Percentiles rank a stretch among this genome's conserved stretches.
These are phyloP conservation scores for Mionectes macconnelli DNA, from an alignment of 2,113 vertebrate genomes.

Conservation along the genomic window DNA sequence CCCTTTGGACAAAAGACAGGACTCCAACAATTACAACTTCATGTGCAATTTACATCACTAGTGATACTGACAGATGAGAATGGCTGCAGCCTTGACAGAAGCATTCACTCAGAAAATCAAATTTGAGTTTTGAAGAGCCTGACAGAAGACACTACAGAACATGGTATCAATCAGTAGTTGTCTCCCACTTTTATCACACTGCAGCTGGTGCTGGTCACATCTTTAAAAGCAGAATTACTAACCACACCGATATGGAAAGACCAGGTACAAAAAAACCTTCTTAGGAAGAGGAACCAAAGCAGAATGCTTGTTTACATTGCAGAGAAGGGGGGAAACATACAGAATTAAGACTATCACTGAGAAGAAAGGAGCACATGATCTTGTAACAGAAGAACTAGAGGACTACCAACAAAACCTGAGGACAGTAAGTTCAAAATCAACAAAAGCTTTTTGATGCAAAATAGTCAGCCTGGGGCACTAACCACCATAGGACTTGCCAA, in stretches of 20 bases:
- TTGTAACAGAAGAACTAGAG: background rate
- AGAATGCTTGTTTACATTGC: background rate
- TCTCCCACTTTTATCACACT: background rate
- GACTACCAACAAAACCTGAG: background rate
- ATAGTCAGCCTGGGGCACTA: background rate
- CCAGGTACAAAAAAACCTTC: background rate
- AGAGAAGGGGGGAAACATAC: background rate
- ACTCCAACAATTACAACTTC: background rate
- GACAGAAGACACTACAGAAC: background rate
- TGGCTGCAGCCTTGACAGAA: background rate
- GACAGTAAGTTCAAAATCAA: background rate
- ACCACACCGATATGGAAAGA: background rate
- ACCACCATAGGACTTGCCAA: background rate
- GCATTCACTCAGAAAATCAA: background rate
- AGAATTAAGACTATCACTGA: background rate
- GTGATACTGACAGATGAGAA: background rate
- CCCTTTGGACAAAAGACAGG: background rate
- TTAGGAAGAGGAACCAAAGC: background rate
- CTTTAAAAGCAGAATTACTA: background rate
- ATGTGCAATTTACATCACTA: background rate
- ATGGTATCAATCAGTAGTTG: fast-evolving
- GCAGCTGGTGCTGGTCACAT: background rate
- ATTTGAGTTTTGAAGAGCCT: background rate
- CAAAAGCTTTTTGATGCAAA: background rate
- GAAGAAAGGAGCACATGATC: background rate